These are phyloP conservation scores for Reticulitermes lucifugus DNA, from an alignment of 2,888 invertebrate genomes.

Conservation along the genomic window DNA sequence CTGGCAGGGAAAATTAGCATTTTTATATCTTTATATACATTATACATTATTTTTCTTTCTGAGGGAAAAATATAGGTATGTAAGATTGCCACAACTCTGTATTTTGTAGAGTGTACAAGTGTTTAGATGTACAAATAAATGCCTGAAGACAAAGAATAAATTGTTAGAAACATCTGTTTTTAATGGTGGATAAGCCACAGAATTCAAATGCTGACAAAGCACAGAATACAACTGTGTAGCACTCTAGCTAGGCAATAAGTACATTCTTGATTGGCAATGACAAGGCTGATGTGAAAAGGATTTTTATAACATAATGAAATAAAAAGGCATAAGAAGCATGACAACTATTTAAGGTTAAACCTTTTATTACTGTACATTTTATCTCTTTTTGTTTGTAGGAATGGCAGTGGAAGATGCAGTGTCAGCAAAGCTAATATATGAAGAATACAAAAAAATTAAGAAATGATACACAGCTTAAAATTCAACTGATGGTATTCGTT, in stretches of 20 bases:
- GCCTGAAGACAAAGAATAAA: too few relatives aligned
- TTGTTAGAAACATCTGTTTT: too few relatives aligned
- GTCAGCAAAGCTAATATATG: slow-evolving; percentile 68
- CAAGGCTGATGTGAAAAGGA: not conserved
- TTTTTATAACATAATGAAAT: not conserved
- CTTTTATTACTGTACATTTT: slow-evolving; percentile 52
- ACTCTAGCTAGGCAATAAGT: not conserved
- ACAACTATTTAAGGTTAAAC: not conserved
- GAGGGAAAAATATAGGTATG: too few relatives aligned
- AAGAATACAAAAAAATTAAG: slow-evolving; percentile 55
- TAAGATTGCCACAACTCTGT: too few relatives aligned
- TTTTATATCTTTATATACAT: too few relatives aligned
- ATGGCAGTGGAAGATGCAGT: slow-evolving; percentile 73
- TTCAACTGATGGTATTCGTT: not conserved
- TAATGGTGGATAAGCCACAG: too few relatives aligned
- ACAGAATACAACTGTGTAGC: not conserved
- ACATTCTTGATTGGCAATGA: too few relatives aligned
- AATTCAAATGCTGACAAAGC: too few relatives aligned
- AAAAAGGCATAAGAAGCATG: not conserved
- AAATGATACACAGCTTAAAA: slow-evolving; percentile 17
- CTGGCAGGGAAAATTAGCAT: too few relatives aligned
- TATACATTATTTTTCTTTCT: too few relatives aligned
- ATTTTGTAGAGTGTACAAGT: too few relatives aligned
- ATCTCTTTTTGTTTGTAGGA: slow-evolving; percentile 61
- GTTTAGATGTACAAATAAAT: too few relatives aligned